Percentiles rank a stretch among this genome's conserved stretches.
Conservation (phyloP, 1,140 invertebrate genomes). For the Zaprionus gabonicus region DNA sequence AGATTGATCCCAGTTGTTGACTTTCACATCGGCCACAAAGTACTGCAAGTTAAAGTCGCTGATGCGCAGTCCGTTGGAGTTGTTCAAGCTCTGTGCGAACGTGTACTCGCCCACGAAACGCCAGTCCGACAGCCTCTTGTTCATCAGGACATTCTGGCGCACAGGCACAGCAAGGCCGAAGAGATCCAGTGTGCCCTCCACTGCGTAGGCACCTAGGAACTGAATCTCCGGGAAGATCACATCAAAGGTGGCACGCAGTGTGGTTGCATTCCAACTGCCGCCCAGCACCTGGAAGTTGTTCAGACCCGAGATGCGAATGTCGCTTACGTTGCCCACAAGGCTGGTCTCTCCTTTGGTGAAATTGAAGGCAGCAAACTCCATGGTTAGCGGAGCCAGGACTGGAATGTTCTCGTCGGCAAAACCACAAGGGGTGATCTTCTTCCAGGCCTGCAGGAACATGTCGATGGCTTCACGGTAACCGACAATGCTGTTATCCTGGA, state of each 20-base stretch:
- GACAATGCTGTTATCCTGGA: constrained; percentile 24
- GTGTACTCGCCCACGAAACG: constrained; percentile 62
- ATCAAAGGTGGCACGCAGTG: constrained; percentile 46
- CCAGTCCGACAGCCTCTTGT: constrained; percentile 59
- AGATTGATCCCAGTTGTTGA: constrained; percentile 59
- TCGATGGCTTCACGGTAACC: constrained; percentile 43
- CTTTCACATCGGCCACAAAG: constrained; percentile 46
- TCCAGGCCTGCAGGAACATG: constrained; percentile 53
- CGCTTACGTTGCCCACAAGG: constrained; percentile 56
- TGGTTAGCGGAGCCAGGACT: constrained; percentile 41
- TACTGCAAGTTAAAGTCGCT: constrained; percentile 55
- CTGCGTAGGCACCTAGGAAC: constrained; percentile 46
- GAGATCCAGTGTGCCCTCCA: constrained; percentile 50
- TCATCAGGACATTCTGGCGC: constrained; percentile 45
- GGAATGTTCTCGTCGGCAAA: constrained; percentile 49
- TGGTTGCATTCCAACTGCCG: constrained; percentile 41
- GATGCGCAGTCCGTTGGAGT: constrained; percentile 50
- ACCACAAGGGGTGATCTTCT: constrained; percentile 66
- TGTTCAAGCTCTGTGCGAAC: constrained; percentile 42
- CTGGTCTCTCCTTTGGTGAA: constrained; percentile 26
- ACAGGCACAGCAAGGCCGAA: constrained; percentile 44
- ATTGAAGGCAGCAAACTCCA: constrained; percentile 36
- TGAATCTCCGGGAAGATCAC: constrained; percentile 59
- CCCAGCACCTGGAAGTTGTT: constrained; percentile 54
- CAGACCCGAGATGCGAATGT: constrained; percentile 58